phyloP scores from a whole-genome alignment of 2,888 invertebrate genomes.

The Ochropleura plecta region DNA sequence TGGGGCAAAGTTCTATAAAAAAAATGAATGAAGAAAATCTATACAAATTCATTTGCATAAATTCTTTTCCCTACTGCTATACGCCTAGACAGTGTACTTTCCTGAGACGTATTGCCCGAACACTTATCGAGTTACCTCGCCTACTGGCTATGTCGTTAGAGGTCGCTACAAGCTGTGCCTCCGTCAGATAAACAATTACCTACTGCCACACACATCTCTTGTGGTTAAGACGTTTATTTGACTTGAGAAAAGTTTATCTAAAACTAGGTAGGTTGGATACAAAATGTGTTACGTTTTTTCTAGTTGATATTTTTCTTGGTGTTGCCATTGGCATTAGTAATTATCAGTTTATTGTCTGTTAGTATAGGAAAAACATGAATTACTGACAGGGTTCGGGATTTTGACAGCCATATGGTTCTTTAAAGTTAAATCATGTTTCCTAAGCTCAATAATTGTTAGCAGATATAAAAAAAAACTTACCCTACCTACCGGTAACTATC shows the following conservation, averaged over 20 bases:
- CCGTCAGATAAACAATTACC: constrained; percentile 57
- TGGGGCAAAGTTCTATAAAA: too few species aligned
- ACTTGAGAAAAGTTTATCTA: constrained; percentile 18
- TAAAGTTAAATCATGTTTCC: too few species aligned
- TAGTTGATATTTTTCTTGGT: not conserved
- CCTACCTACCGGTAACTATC: too few species aligned
- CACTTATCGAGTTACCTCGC: constrained; percentile 58
- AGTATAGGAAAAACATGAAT: too few species aligned
- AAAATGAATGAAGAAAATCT: not conserved
- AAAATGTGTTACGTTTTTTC: not conserved
- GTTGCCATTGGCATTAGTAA: not conserved
- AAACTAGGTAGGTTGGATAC: not conserved
- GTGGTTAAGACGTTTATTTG: constrained; percentile 34
- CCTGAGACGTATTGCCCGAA: constrained; percentile 30
- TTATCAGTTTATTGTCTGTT: too few species aligned
- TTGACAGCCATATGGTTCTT: too few species aligned
- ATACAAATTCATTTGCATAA: not conserved
- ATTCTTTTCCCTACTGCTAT: constrained; percentile 16
- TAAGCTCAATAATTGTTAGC: too few species aligned
- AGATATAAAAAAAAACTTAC: too few species aligned
- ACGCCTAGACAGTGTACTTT: constrained; percentile 4
- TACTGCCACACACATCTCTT: constrained; percentile 20
- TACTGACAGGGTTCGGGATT: too few species aligned
- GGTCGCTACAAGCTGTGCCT: constrained; percentile 42
- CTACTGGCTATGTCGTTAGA: constrained; percentile 46